phyloP scores from a whole-genome alignment of 1,140 invertebrate species.

The Vanessa atalanta region DNA sequence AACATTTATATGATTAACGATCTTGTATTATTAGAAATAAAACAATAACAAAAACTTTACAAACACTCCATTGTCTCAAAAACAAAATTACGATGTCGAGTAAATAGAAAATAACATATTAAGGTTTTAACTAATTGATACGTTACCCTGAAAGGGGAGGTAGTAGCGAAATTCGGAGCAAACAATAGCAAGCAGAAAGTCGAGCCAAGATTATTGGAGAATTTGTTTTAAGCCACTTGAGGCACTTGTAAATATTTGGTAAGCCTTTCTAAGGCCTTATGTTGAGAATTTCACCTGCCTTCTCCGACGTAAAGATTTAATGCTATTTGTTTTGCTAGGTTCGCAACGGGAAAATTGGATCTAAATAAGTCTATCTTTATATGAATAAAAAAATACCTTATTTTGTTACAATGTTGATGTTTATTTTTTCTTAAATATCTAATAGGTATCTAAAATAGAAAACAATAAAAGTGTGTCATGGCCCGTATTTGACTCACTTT shows the following conservation, averaged over 20 bases:
- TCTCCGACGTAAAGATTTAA: conserved; percentile 59
- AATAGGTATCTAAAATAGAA: too few species aligned
- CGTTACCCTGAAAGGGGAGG: conserved; percentile 40
- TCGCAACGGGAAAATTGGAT: conserved; percentile 38
- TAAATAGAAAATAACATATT: background rate
- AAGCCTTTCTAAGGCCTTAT: conserved; percentile 66
- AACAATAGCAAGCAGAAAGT: conserved; percentile 67
- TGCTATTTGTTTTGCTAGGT: conserved; percentile 57
- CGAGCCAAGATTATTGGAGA: conserved; percentile 71
- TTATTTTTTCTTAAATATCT: too few species aligned
- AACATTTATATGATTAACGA: too few species aligned
- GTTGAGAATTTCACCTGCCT: conserved; percentile 65
- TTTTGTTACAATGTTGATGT: background rate
- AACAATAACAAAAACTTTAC: background rate
- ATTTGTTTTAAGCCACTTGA: conserved; percentile 80
- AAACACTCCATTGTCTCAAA: background rate
- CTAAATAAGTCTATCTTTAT: conserved; percentile 34
- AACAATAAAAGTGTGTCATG: too few species aligned
- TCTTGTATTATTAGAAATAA: too few species aligned
- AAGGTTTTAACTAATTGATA: conserved; percentile 28
- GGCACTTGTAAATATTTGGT: conserved; percentile 77
- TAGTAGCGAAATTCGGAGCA: conserved; percentile 67
- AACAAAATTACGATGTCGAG: background rate
- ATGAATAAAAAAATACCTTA: conserved; percentile 24
- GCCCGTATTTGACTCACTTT: too few species aligned